phyloP scores from a whole-genome alignment of 2,113 vertebrate genomes.

The Neolamprologus modestus region DNA sequence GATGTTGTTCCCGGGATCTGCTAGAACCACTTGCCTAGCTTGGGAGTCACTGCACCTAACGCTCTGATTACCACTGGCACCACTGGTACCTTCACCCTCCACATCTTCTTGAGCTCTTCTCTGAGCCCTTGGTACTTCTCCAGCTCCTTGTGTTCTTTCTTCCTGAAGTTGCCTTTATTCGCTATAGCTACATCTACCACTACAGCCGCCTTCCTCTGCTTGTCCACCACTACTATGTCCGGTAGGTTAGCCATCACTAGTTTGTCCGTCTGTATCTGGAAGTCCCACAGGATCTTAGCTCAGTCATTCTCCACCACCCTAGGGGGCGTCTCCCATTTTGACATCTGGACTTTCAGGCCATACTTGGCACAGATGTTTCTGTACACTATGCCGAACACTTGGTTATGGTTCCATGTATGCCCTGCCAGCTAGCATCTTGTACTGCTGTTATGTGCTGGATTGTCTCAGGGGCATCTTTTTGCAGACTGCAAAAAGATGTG shows the following conservation, averaged over 20 bases:
- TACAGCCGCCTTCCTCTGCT: not conserved
- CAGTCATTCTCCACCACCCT: not conserved
- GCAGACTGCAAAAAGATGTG: not conserved
- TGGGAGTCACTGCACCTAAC: not conserved
- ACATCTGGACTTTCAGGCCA: not conserved
- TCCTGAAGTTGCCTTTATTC: not conserved
- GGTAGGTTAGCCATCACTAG: not conserved
- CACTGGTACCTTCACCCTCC: not conserved
- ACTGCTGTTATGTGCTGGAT: not conserved
- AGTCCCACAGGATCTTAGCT: not conserved
- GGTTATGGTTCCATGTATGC: not conserved
- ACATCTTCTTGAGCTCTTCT: not conserved
- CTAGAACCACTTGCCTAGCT: not conserved
- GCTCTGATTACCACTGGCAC: not conserved
- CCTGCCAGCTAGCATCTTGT: not conserved
- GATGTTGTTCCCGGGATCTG: not conserved
- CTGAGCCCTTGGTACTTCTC: not conserved
- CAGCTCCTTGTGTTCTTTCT: not conserved
- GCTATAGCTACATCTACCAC: not conserved
- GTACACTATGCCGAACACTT: not conserved
- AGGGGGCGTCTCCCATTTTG: fast-evolving
- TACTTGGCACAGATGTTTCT: not conserved
- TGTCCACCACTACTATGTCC: not conserved
- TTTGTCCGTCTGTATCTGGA: not conserved
- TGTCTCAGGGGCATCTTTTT: not conserved